Percentiles rank a stretch among this genome's conserved stretches.
Evolutionary conservation across 2,888 invertebrate species (phyloP).

Genomic region (Eupeodes latifasciatus): DNA sequence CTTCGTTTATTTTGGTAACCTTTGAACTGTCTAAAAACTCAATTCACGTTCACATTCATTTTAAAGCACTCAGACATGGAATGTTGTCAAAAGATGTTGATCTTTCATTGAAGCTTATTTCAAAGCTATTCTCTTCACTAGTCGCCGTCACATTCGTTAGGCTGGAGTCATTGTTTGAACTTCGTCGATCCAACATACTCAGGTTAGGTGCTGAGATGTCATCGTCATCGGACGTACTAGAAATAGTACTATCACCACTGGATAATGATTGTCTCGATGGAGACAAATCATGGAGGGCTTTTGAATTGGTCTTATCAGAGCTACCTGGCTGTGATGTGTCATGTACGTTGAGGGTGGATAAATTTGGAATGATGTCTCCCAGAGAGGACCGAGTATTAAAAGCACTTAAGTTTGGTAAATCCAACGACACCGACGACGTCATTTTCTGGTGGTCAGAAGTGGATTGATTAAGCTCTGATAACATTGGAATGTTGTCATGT

Average conservation of each 20-base stretch:
- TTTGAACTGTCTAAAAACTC: neutral
- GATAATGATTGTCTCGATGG: constrained; percentile 49
- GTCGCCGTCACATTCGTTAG: constrained; percentile 83
- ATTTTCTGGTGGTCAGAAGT: neutral
- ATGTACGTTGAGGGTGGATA: constrained; percentile 74
- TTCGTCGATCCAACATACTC: constrained; percentile 81
- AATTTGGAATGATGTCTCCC: constrained; percentile 55
- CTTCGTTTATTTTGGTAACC: neutral
- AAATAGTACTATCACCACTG: constrained; percentile 67
- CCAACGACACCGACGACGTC: constrained; percentile 47
- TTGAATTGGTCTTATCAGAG: constrained; percentile 39
- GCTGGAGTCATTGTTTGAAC: constrained; percentile 83
- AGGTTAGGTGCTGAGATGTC: constrained; percentile 80
- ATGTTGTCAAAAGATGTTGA: constrained; percentile 80
- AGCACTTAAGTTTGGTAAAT: constrained; percentile 68
- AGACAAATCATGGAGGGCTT: constrained; percentile 30
- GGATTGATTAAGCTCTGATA: too few relatives aligned
- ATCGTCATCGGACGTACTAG: constrained; percentile 64
- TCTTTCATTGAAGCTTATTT: constrained; percentile 81
- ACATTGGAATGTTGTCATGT: too few relatives aligned
- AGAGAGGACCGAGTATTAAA: constrained; percentile 57
- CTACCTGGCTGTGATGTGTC: constrained; percentile 59
- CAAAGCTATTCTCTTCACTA: constrained; percentile 83
- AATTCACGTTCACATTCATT: constrained; percentile 53
- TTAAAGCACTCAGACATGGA: constrained; percentile 80